Conservation (phyloP, 1,140 invertebrate genomes). For the Cotesia chilonis region DNA sequence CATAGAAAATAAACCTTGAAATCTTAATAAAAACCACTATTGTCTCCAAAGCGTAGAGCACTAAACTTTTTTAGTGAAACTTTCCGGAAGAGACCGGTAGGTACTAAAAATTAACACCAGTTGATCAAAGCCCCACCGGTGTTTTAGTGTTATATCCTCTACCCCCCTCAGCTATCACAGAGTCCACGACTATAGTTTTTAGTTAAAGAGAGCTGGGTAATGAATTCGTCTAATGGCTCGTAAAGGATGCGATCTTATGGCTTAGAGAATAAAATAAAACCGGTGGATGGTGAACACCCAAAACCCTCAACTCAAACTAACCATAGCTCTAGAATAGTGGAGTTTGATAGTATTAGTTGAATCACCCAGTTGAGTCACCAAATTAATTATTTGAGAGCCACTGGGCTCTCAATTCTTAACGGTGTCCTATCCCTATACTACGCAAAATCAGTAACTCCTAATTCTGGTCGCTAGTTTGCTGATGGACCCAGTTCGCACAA, state of each 20-base stretch:
- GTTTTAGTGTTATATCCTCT: background rate
- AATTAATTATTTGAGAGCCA: slow-evolving; percentile 28
- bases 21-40: too few species aligned
- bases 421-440: slow-evolving; percentile 40
- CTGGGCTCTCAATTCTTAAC: slow-evolving; percentile 21
- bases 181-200: background rate
- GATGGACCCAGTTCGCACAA: slow-evolving; percentile 51
- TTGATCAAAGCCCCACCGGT: background rate
- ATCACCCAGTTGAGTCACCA: too few species aligned
- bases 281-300: slow-evolving; percentile 51
- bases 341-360: too few species aligned
- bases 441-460: slow-evolving; percentile 54
- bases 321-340: slow-evolving; percentile 43
- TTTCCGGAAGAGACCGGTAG: too few species aligned
- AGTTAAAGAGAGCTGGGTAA: slow-evolving; percentile 51
- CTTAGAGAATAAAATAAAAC: slow-evolving; percentile 64
- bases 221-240: slow-evolving; percentile 67
- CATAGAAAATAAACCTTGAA: too few species aligned
- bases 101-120: background rate
- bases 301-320: slow-evolving; percentile 60
- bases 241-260: slow-evolving; percentile 67
- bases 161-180: too few species aligned
- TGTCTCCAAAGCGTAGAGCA: too few species aligned
- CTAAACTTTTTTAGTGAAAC: too few species aligned
- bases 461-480: slow-evolving; percentile 40